Evolutionary conservation across 2,888 invertebrate genomes (phyloP), one percentile per base, ranked within the genome.

Genomic region (Aradus depressus): DNA sequence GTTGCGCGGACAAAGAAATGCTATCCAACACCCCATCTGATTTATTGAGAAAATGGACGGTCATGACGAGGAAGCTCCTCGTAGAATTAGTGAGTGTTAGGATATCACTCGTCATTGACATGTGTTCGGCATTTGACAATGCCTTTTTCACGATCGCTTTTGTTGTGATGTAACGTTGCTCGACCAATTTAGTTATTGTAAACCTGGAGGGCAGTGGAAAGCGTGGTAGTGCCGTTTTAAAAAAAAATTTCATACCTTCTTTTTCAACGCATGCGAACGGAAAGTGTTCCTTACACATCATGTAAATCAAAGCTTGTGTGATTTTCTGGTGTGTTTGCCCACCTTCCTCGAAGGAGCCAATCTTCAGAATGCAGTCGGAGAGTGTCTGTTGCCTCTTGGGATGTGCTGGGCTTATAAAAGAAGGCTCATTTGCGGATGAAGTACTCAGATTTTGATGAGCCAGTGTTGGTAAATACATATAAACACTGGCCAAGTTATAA

Each of bases 241-340:
- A 25, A 37, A 37, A 37, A 23, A 37, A 26, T 47, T 23, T 37
- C 35, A 47, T 23, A 16, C 35, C 47, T 37, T 47, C 38, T 37
- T 47, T 47, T 35, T 47, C 47, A 47, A 47, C 38, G 37, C 23
- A 37, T 38, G 47, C 22, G 26, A 47, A 47, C 35, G 47, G 47
- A 22, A 47, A n/a, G 26, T 47, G 35, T 25, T 47, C 47, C 26
- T 38, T 47, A 37, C 35, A 37, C 6, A 47, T 14, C 47, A 47
- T 47, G 38, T 47, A 23, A 37, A 47, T 47, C 21, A 38, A 26
- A 23, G 37, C 47, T 47, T 35, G 37, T 2, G 45, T 32, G 18
- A 44, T 34, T 44, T 44, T 34, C 12, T 44, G 35, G 38, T 37
- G 47, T 35, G 35, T 37, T 6, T 4, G 21, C 39, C 49, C 49